These are phyloP conservation scores for Basileuterus tristriatus DNA, from an alignment of 2,797 vertebrate genomes.

Conservation along the genomic window DNA sequence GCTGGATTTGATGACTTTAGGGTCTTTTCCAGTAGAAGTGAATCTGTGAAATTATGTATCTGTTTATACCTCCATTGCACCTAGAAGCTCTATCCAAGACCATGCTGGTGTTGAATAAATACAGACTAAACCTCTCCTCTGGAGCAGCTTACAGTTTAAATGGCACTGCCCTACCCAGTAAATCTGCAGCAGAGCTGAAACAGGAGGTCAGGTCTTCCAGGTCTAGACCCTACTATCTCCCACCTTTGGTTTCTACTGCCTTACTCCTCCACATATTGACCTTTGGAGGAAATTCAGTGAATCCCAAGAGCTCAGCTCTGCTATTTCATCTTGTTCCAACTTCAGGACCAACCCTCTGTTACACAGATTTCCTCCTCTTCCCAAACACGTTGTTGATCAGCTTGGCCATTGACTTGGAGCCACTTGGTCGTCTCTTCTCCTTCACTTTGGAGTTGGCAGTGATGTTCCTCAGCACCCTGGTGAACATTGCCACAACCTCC, in stretches of 20 bases:
- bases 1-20: neutral
- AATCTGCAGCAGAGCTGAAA: neutral
- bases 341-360: neutral
- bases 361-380: slow-evolving; percentile 89
- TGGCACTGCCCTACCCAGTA: neutral
- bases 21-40: neutral
- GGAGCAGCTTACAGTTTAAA: neutral
- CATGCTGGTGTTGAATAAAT: neutral
- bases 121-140: neutral
- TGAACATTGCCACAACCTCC: slow-evolving; percentile 86
- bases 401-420: slow-evolving; percentile 88
- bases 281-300: neutral
- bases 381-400: slow-evolving; percentile 89
- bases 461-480: slow-evolving; percentile 78
- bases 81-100: neutral
- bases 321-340: neutral
- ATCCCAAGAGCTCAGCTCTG: neutral
- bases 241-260: neutral
- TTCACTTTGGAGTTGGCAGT: slow-evolving; percentile 76
- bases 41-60: neutral
- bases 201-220: neutral
- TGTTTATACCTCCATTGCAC: neutral
- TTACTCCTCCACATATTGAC: neutral
- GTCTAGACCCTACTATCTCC: neutral
- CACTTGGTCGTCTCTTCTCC: slow-evolving; percentile 83